Evolutionary conservation across 2,797 vertebrate species (phyloP), one percentile per base, ranked within the genome.

Genomic region (Tadarida brasiliensis): DNA sequence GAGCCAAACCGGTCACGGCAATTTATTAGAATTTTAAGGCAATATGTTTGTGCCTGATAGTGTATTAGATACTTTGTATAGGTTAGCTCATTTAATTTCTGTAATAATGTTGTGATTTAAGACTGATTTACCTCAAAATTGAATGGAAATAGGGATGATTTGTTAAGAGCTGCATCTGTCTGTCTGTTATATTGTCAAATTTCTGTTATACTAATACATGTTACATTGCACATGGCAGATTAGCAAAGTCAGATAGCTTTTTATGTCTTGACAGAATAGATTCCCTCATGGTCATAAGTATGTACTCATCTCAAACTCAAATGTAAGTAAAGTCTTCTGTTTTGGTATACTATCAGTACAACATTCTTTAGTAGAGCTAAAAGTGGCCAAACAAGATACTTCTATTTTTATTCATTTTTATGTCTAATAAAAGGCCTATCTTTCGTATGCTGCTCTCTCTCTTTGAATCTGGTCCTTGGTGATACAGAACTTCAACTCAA

Each of bases 121-220:
- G 61, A 65, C 35, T 71, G 15, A 26, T 63, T 96, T 89, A 67
- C 51, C 22, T 91, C 5, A 82, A 49, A 77, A 74, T 70, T 87
- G 30, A 94, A 74, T 85, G 86, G 30, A 91, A 93, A 67, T 67
- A 78, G 70, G 33, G 47, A 59, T 83, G 71, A 91, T 67, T 96
- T 83, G 10, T 3, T 87, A 93, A 35, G 61, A 90, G 20, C 22
- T 47, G 4, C 17, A 77, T 80, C 22, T 67, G 10, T 82, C 17
- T n/a, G 4, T 78, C 67, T 33, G 65, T 78, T 92, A 49, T 39
- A 49, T 67, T 56, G 16, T 49, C n/a, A 74, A 19, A 57, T 90
- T 61, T 3, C 24, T 56, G 0, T 71, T 78, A 15, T 51, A 47
- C 8, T 92, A n/a, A 49, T 59, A 49, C 57, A 11, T 76, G 39